A percentile compares a stretch with the other conserved stretches of the same genome.
phyloP scores from a whole-genome alignment of 64 coral and sea anemone species.

The Catalaphyllia jardinei region DNA sequence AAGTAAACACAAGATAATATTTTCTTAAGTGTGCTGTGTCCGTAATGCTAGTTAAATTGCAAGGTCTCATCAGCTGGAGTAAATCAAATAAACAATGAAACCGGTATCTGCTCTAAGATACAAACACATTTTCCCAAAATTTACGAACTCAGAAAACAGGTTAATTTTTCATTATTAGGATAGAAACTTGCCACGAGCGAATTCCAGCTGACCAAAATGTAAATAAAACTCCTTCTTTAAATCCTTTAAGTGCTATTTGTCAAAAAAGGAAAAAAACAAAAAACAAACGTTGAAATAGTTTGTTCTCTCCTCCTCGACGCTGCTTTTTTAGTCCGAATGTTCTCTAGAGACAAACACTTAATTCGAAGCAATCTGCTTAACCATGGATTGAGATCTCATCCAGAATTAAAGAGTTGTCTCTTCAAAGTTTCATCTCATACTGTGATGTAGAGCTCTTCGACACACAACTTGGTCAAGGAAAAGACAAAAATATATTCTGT shows the following conservation, averaged over 20 bases:
- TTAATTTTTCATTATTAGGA: conserved; percentile 25
- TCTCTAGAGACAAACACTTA: not conserved
- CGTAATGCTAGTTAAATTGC: not conserved
- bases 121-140: conserved; percentile 22
- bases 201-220: conserved; percentile 47
- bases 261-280: not conserved
- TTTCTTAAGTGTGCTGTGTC: not conserved
- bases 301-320: not conserved
- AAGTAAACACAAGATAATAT: conserved; percentile 45
- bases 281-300: not conserved
- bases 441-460: not conserved
- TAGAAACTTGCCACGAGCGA: conserved; percentile 64
- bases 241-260: not conserved
- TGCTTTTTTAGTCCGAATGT: not conserved
- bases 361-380: not conserved
- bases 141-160: conserved; percentile 8
- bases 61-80: conserved; percentile 1
- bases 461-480: not conserved
- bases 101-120: not conserved
- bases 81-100: not conserved
- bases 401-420: not conserved
- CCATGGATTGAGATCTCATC: not conserved
- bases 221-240: conserved; percentile 32
- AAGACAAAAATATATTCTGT: not conserved
- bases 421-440: not conserved